Percentiles rank a stretch among this genome's conserved stretches.
These are phyloP conservation scores for Microplitis mediator DNA, from an alignment of 1,140 invertebrate genomes.

Conservation along the genomic window DNA sequence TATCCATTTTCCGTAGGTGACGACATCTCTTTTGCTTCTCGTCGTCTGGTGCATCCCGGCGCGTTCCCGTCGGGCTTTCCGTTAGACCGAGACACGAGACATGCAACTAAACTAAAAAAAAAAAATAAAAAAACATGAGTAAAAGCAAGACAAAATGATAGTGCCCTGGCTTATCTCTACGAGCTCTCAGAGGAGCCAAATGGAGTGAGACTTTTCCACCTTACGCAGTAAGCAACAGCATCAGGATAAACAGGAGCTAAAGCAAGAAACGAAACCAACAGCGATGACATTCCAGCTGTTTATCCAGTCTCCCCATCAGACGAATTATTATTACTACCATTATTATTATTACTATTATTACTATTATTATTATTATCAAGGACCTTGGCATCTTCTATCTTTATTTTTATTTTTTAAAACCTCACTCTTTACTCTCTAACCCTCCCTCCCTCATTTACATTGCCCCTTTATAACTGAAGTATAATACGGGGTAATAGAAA, in stretches of 20 bases:
- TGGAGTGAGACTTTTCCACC: neutral
- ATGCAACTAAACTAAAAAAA: neutral
- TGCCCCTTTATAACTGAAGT: too few relatives aligned
- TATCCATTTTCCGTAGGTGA: neutral
- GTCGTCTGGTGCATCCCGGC: neutral
- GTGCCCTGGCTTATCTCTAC: neutral
- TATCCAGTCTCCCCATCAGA: constrained; percentile 16
- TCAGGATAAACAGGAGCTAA: neutral
- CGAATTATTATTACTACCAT: constrained; percentile 22
- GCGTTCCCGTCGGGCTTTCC: constrained; percentile 18
- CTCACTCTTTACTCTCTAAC: too few relatives aligned
- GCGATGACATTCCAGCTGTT: constrained; percentile 10
- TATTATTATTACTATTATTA: neutral
- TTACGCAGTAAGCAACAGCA: neutral
- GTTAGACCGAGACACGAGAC: neutral
- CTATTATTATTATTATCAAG: too few relatives aligned
- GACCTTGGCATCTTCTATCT: too few relatives aligned
- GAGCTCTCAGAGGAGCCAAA: neutral
- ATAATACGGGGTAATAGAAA: too few relatives aligned
- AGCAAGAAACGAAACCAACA: neutral
- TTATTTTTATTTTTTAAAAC: too few relatives aligned
- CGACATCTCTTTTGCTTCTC: neutral
- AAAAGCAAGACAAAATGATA: too few relatives aligned
- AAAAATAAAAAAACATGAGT: too few relatives aligned
- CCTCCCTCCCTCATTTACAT: too few relatives aligned